Evolutionary conservation across 2,888 invertebrate species (phyloP).

Genomic region (Epinotia brunnichana): DNA sequence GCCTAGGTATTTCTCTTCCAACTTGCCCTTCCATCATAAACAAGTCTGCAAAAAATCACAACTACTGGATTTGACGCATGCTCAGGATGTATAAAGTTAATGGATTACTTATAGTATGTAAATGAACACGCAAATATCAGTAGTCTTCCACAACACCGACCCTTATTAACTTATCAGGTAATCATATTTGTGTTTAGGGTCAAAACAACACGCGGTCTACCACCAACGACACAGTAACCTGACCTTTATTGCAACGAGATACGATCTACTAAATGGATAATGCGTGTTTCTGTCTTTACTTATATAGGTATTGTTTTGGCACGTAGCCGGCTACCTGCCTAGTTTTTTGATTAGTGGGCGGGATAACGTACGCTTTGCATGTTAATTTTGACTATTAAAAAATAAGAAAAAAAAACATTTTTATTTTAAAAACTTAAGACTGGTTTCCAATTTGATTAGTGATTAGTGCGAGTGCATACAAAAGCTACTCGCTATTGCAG

Average conservation of each 20-base stretch:
- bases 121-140: not conserved
- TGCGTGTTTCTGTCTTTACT: not conserved
- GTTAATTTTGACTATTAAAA: not conserved
- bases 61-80: too few species aligned
- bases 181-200: slow-evolving; percentile 5
- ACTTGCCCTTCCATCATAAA: too few species aligned
- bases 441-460: too few species aligned
- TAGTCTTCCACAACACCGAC: not conserved
- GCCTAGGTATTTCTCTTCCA: too few species aligned
- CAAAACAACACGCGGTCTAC: slow-evolving; percentile 1
- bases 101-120: too few species aligned
- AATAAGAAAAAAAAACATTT: too few species aligned
- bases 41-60: too few species aligned
- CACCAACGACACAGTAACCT: not conserved
- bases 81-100: too few species aligned
- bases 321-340: not conserved
- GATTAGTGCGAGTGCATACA: too few species aligned
- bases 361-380: not conserved
- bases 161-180: slow-evolving; percentile 13
- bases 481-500: too few species aligned
- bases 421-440: too few species aligned
- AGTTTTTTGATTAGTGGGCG: not conserved
- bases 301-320: not conserved
- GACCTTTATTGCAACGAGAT: not conserved
- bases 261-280: not conserved